These are phyloP conservation scores for Chamaea fasciata DNA, from an alignment of 2,113 vertebrate species.

Conservation along the genomic window DNA sequence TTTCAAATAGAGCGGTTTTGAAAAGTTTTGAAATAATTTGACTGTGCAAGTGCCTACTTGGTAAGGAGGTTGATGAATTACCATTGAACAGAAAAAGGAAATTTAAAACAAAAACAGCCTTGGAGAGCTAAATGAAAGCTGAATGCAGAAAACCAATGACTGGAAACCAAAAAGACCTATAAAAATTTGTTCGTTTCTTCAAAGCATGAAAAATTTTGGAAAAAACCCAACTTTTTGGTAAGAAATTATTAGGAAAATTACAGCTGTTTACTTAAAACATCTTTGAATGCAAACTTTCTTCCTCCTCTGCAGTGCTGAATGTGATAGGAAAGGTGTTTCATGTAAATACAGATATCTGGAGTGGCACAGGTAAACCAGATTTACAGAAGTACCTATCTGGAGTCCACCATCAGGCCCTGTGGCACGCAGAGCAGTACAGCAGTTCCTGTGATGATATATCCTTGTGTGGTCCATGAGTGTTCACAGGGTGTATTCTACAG, in stretches of 20 bases:
- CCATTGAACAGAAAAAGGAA: not conserved
- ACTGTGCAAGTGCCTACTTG: slow-evolving; percentile 32
- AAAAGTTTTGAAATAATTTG: slow-evolving; percentile 30
- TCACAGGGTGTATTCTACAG: not conserved
- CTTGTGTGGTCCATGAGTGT: not conserved
- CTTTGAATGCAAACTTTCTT: not conserved
- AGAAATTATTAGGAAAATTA: not conserved
- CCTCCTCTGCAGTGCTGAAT: not conserved
- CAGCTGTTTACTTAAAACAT: not conserved
- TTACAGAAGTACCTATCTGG: not conserved
- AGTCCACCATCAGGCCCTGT: not conserved
- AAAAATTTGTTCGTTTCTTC: not conserved
- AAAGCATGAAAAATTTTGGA: not conserved
- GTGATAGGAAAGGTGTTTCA: not conserved
- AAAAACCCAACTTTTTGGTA: not conserved
- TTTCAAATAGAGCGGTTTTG: slow-evolving; percentile 18
- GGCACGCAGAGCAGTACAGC: not conserved
- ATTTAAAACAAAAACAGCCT: not conserved
- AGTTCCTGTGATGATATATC: not conserved
- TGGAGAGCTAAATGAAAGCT: not conserved
- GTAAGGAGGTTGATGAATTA: slow-evolving; percentile 12
- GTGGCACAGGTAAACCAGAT: not conserved
- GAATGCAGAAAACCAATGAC: not conserved
- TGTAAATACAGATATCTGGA: not conserved
- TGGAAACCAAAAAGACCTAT: not conserved